Conservation (phyloP, 2,797 vertebrate genomes). For the Pampus argenteus region DNA sequence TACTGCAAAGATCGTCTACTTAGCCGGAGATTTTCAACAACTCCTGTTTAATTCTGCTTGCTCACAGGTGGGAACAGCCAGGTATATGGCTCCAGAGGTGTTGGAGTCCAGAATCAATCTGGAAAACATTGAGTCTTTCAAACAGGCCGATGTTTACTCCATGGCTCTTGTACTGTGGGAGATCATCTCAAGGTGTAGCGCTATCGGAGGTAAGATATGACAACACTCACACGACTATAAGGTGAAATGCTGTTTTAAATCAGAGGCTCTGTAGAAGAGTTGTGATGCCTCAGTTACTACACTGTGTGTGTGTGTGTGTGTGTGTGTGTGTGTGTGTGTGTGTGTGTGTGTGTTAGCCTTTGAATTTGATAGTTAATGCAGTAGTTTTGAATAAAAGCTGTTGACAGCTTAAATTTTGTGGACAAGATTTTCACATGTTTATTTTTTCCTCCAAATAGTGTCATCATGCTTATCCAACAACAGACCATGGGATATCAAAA, state of each 20-base stretch:
- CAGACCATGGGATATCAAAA: neutral
- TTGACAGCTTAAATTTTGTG: neutral
- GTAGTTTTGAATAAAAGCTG: neutral
- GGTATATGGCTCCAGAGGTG: conserved; percentile 98
- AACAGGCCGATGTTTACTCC: conserved; percentile 97
- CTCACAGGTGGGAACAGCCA: conserved; percentile 94
- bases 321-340: no score
- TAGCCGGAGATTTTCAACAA: neutral
- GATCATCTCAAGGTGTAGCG: conserved; percentile 93
- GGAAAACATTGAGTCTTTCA: conserved; percentile 97
- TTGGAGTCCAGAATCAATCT: conserved; percentile 97
- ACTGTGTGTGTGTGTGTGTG: no score
- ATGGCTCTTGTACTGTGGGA: conserved; percentile 99
- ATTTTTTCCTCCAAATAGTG: conserved; percentile 9
- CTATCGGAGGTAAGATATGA: conserved; percentile 88
- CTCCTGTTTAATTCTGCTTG: conserved; percentile 1
- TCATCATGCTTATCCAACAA: neutral
- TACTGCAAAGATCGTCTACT: neutral
- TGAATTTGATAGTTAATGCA: neutral
- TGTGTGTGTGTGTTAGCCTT: no score
- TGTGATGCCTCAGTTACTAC: neutral
- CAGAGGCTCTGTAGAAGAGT: neutral
- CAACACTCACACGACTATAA: neutral
- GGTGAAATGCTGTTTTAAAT: neutral
- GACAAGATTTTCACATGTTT: neutral